These are phyloP conservation scores for Spilosoma lubricipeda DNA, from an alignment of 2,888 invertebrate genomes.

Conservation along the genomic window DNA sequence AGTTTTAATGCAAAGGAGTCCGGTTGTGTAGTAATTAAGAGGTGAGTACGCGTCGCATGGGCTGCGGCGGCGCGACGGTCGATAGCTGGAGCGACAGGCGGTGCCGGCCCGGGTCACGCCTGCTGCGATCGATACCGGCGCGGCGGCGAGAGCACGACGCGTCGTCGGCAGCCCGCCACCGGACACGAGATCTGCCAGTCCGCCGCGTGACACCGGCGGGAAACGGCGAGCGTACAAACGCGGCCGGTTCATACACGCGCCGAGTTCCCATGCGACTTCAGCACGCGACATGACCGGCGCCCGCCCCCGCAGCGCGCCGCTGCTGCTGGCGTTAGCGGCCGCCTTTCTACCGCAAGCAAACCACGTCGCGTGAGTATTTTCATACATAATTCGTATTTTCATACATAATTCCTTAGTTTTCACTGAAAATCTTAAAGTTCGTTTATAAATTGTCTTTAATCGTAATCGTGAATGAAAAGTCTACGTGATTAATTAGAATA, in stretches of 20 bases:
- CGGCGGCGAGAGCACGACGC: conserved; percentile 80
- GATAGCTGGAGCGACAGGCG: conserved; percentile 79
- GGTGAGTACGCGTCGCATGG: conserved; percentile 73
- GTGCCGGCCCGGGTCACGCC: conserved; percentile 81
- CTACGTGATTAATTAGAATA: conserved; percentile 61
- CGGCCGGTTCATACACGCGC: conserved; percentile 51
- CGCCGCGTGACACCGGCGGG: conserved; percentile 70
- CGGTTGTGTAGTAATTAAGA: conserved; percentile 71
- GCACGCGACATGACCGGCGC: conserved; percentile 82
- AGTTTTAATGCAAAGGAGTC: conserved; percentile 72
- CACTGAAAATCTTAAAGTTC: conserved; percentile 34
- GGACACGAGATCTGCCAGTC: conserved; percentile 65
- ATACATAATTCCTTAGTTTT: conserved; percentile 24
- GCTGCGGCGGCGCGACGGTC: conserved; percentile 78
- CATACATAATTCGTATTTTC: conserved; percentile 64
- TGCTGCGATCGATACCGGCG: conserved; percentile 72
- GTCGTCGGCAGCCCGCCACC: conserved; percentile 57
- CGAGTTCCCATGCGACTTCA: conserved; percentile 78
- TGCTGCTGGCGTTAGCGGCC: conserved; percentile 87
- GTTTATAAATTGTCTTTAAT: conserved; percentile 50
- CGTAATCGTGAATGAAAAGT: conserved; percentile 59
- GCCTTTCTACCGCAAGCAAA: conserved; percentile 86
- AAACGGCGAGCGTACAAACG: conserved; percentile 45
- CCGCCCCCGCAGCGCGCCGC: conserved; percentile 87
- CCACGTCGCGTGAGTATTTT: conserved; percentile 88